phyloP scores from a whole-genome alignment of 1,140 invertebrate species.

The Chrysoperla carnea region DNA sequence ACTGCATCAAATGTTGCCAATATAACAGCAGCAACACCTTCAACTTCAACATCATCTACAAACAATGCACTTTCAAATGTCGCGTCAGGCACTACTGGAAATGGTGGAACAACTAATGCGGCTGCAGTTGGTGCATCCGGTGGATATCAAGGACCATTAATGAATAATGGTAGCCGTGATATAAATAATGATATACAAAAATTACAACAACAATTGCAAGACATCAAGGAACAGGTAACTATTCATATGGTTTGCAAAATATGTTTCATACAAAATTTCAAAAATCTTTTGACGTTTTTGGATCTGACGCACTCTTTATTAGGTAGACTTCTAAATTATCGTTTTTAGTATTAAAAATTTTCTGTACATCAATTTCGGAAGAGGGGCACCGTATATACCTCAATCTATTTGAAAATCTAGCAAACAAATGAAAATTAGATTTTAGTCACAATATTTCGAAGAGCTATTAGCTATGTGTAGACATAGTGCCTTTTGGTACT shows the following conservation, averaged over 20 bases:
- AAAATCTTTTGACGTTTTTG: neutral
- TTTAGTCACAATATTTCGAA: too few species aligned
- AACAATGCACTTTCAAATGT: conserved; percentile 13
- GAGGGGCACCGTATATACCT: too few species aligned
- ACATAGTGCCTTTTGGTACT: too few species aligned
- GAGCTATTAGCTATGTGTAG: too few species aligned
- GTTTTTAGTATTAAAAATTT: too few species aligned
- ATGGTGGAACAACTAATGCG: conserved; percentile 11
- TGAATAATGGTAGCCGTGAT: conserved; percentile 73
- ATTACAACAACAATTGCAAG: conserved; percentile 87
- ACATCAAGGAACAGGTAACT: conserved; percentile 88
- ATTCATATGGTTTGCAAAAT: neutral
- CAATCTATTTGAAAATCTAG: too few species aligned
- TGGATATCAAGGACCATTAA: conserved; percentile 29
- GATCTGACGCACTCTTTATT: too few species aligned
- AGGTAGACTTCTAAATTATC: too few species aligned
- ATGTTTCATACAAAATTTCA: conserved; percentile 4
- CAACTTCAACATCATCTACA: conserved; percentile 5
- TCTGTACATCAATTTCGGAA: too few species aligned
- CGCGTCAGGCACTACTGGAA: conserved; percentile 8
- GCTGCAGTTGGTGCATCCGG: conserved; percentile 21
- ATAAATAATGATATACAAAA: conserved; percentile 75
- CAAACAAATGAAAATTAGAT: too few species aligned
- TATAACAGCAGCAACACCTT: conserved; percentile 3
- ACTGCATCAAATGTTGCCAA: conserved; percentile 8